Base-by-base conservation (phyloP, 2,888 invertebrate genomes). In the Drosophila emarginata region DNA sequence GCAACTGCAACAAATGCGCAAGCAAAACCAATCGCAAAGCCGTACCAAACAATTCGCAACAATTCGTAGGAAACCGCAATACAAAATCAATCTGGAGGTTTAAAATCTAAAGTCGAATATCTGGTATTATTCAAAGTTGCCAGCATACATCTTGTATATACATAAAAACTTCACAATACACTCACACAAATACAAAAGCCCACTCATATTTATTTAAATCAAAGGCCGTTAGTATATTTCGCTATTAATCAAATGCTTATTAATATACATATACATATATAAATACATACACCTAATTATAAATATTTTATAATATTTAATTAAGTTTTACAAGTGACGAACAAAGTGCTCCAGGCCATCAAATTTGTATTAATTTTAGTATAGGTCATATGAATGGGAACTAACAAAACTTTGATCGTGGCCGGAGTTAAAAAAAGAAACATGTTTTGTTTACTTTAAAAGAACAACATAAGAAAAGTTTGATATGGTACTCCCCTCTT, bases 11-110 rank as follows among this genome's bases (percentile, higher is more conserved):
- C 40, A 64, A 26, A 26, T 40, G 50, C 74, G 69, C 6, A 18
- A 26, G 11, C 50, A 45, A 6, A 52, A 63, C 26, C 66, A 72
- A 45, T 52, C 21, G 54, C 57, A 68, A 37, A 40, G 53, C 45
- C 74, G 58, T 50, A 58, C 59, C 54, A 66, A 87, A 65, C 78
- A 78, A 40, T 89, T 89, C 72, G 88, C 88, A 61, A 89, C 89
- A 56, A 85, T 89, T 50, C 73, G 89, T 72, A 80, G 89, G 61
- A 86, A 83, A 61, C 84, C 84, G 18, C 87, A 86, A 52, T 79
- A 74, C 63, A 86, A 79, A 60, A 74, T 72, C 45, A 74, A 72
- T 23, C 67, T 72, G 54, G 67, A 77, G 57, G 72, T 58, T 57
- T 71, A 58, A 76, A 64, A 65, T 32, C 54, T 53, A 14, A 28